phyloP scores from a whole-genome alignment of 2,888 invertebrate genomes.

The Tiphia femorata region DNA sequence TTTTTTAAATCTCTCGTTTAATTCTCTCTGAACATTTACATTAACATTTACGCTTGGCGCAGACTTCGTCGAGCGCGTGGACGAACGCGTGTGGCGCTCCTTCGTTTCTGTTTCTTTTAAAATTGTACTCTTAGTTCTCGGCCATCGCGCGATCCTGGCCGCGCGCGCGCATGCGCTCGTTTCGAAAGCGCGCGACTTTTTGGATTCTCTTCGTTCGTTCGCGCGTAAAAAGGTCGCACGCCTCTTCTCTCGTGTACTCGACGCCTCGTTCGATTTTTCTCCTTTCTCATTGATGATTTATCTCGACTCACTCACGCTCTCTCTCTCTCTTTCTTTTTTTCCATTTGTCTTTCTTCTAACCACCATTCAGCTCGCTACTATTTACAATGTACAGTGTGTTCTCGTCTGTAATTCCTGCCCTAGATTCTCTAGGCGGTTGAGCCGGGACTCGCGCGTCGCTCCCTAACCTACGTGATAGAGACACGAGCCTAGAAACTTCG shows the following conservation, averaged over 20 bases:
- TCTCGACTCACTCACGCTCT: not conserved
- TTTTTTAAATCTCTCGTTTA: too few species aligned
- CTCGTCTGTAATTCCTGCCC: slow-evolving; percentile 59
- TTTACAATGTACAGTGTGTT: slow-evolving; percentile 67
- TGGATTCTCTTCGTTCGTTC: not conserved
- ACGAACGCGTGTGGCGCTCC: not conserved
- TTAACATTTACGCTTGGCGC: too few species aligned
- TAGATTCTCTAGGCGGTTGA: slow-evolving; percentile 51
- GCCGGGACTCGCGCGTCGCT: slow-evolving; percentile 27
- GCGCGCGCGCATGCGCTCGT: too few species aligned
- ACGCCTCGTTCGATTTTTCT: not conserved
- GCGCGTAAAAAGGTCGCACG: not conserved
- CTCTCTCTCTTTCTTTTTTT: not conserved
- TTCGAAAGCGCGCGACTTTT: not conserved
- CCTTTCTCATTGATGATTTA: not conserved
- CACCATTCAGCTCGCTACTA: slow-evolving; percentile 54
- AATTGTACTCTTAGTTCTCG: not conserved
- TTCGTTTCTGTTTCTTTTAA: not conserved
- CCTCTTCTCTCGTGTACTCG: not conserved
- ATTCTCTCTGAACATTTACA: not conserved
- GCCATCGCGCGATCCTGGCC: too few species aligned
- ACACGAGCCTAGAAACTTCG: too few species aligned
- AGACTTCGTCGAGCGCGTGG: not conserved
- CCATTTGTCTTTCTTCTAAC: not conserved
- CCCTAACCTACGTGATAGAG: too few species aligned